Base-by-base conservation (phyloP, 2,888 invertebrate genomes). In the Tetheella fluctuosa region DNA sequence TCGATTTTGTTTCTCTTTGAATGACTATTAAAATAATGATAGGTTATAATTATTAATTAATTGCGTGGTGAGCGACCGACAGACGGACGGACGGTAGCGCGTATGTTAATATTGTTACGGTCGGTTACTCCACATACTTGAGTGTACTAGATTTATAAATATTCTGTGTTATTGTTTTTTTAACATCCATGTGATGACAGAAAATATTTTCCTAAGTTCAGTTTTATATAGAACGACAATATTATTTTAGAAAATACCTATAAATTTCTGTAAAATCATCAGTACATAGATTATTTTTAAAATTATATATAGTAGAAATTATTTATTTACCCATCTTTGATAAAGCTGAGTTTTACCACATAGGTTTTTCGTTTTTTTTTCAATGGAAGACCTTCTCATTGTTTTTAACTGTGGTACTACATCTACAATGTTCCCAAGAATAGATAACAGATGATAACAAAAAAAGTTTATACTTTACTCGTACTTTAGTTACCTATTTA, bases 21-120 rank as follows among this genome's bases (percentile, higher is more conserved):
- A 55, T 70, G 68, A 70, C 70, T 75, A 79, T 76, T 79, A 76
- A 74, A 79, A 74, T 79, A 74, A 80, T 80, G 69, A 76, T 73
- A 65, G 68, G 68, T 73, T 73, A 76, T 78, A 78, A 78, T 74
- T 48, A 48, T 48, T 74, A 71, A 76, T 74, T 68, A 63, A 68
- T 69, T 66, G 67, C 59, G 65, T 62, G 68, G 65, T 77, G 72
- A 7, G 48, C 42, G 17, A 20, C 20, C 8, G 48, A 20, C 48
- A 2, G 48, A 20, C 48, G 48, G 17, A 20, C 20, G 48, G 39
- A 48, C 48, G 48, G 48, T 20, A 20, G 48, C 48, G 48, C 48
- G 10, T 48, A 48, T 48, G 48, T 48, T 48, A 48, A 48, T 48
- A 48, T 48, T n/a, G 48, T n/a, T 20, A 48, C 48, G 48, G 48